phyloP scores from a whole-genome alignment of 1,140 invertebrate species.

The Pissodes strobi region DNA sequence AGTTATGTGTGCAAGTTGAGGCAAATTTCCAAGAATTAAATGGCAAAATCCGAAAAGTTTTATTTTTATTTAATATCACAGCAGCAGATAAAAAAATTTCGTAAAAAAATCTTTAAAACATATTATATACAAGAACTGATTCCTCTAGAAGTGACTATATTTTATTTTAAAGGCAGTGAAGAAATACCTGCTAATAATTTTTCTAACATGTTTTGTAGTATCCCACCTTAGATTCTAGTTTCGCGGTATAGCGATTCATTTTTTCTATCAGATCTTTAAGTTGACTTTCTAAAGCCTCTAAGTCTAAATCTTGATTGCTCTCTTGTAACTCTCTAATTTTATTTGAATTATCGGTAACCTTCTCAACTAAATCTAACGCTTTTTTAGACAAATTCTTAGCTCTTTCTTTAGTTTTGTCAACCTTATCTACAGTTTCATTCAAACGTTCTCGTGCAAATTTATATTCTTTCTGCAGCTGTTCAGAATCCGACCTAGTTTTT shows the following conservation, averaged over 20 bases:
- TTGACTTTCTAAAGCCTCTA: conserved; percentile 45
- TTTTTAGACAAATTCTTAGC: conserved; percentile 47
- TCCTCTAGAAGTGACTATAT: conserved; percentile 13
- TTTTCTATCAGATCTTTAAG: conserved; percentile 56
- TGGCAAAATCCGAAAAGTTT: conserved; percentile 6
- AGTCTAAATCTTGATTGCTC: conserved; percentile 49
- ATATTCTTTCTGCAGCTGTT: conserved; percentile 45
- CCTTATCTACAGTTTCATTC: conserved; percentile 42
- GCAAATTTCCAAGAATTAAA: conserved; percentile 1
- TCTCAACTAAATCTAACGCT: conserved; percentile 45
- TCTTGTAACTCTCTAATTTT: conserved; percentile 53
- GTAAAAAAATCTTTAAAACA: conserved; percentile 5
- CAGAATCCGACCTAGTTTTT: conserved; percentile 41
- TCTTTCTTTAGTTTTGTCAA: conserved; percentile 46
- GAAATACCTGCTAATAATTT: background rate
- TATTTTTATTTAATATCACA: conserved; percentile 28
- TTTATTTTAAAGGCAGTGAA: conserved; percentile 10
- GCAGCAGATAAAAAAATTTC: conserved; percentile 18
- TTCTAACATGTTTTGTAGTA: conserved; percentile 49
- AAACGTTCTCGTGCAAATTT: conserved; percentile 40
- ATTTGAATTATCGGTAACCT: conserved; percentile 44
- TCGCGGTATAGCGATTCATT: conserved; percentile 41
- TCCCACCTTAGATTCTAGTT: conserved; percentile 42
- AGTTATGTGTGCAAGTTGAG: too few species aligned
- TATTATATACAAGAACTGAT: conserved; percentile 5